Conservation (phyloP, 2,797 vertebrate species). For the Pteronotus mesoamericanus region DNA sequence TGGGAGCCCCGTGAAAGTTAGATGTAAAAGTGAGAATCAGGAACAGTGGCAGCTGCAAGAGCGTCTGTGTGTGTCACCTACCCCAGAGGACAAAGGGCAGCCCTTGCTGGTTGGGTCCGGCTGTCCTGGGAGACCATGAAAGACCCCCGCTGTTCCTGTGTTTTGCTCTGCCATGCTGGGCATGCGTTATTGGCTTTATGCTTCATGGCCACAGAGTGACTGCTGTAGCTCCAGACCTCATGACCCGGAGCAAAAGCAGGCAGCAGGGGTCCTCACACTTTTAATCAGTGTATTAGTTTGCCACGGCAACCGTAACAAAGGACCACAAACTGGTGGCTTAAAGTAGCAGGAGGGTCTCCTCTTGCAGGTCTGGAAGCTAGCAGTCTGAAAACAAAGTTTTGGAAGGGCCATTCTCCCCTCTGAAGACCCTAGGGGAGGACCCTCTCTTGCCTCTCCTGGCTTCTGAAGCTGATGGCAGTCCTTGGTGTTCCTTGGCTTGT, state of each 20-base stretch:
- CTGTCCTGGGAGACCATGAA: not conserved
- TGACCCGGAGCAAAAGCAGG: not conserved
- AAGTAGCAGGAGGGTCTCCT: too few relatives aligned
- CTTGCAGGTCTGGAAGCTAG: too few relatives aligned
- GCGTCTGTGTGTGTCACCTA: not conserved
- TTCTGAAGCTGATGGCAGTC: not conserved
- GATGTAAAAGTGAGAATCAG: too few relatives aligned
- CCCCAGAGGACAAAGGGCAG: not conserved
- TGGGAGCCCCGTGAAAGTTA: not conserved
- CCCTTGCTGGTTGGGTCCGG: not conserved
- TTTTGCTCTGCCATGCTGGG: not conserved
- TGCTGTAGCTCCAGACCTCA: not conserved
- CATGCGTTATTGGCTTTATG: not conserved
- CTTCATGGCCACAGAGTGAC: not conserved
- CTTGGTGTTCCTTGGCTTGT: not conserved
- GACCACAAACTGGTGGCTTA: not conserved
- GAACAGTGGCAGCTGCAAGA: not conserved
- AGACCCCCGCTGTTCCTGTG: not conserved
- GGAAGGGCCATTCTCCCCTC: too few relatives aligned
- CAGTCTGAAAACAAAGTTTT: too few relatives aligned
- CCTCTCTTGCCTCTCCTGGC: too few relatives aligned
- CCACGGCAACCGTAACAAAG: not conserved
- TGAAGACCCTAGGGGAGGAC: too few relatives aligned
- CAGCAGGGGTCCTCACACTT: not conserved
- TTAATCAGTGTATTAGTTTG: not conserved